phyloP scores from a whole-genome alignment of 2,797 vertebrate species.

The Glossophaga mutica region DNA sequence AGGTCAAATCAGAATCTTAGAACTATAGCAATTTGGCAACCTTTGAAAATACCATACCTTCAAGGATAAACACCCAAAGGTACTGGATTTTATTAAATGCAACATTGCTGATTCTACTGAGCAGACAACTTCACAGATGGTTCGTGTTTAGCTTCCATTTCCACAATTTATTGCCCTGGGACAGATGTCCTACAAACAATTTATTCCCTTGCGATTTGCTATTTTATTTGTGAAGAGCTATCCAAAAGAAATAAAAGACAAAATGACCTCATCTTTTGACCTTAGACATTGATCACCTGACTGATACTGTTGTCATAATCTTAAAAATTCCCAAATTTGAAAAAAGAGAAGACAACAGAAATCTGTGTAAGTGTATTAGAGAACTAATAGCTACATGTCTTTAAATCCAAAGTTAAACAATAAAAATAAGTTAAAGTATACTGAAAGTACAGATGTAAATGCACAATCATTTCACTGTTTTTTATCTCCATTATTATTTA shows the following conservation, averaged over 20 bases:
- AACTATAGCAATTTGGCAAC: slow-evolving; percentile 29
- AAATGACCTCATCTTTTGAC: neutral
- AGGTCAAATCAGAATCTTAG: slow-evolving; percentile 23
- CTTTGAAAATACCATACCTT: slow-evolving; percentile 53
- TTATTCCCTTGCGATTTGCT: slow-evolving; percentile 37
- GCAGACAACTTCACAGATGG: slow-evolving; percentile 64
- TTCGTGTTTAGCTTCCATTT: slow-evolving; percentile 58
- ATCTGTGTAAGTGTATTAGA: neutral
- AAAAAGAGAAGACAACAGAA: neutral
- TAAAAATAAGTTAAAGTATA: neutral
- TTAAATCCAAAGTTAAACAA: neutral
- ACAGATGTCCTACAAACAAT: slow-evolving; percentile 55
- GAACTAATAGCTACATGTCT: neutral
- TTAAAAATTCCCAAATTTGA: neutral
- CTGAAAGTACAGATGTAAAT: neutral
- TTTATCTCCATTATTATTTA: neutral
- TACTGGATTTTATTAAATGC: neutral
- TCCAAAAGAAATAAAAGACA: slow-evolving; percentile 18
- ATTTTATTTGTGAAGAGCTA: slow-evolving; percentile 56
- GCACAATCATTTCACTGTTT: neutral
- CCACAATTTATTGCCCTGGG: slow-evolving; percentile 58
- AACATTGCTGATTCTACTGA: slow-evolving; percentile 38
- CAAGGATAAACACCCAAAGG: slow-evolving; percentile 23
- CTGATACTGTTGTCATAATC: neutral
- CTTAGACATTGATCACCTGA: neutral